Evolutionary conservation across 2,888 invertebrate genomes (phyloP).

Genomic region (Seira sanloemensis): DNA sequence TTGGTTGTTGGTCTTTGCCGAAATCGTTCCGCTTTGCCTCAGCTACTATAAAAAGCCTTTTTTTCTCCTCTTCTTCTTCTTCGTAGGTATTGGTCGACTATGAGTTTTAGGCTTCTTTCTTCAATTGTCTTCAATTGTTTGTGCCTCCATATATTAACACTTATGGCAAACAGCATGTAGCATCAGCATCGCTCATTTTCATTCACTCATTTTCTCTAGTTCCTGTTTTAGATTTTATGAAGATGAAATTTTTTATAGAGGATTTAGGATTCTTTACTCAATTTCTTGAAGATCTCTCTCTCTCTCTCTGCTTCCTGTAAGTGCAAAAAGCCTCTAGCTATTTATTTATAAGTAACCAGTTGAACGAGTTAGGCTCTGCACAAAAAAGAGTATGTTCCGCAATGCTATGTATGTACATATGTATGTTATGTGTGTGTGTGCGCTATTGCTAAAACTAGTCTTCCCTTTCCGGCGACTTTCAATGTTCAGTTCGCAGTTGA

Average conservation of each 20-base stretch:
- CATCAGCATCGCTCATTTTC: no score
- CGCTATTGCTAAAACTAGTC: slow-evolving; percentile 60
- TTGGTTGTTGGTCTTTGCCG: no score
- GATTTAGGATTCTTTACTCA: slow-evolving; percentile 60
- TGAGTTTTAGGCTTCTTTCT: no score
- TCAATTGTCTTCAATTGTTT: no score
- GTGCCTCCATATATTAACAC: no score
- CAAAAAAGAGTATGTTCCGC: no score
- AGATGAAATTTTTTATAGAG: slow-evolving; percentile 36
- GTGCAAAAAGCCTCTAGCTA: background rate
- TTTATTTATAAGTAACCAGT: slow-evolving; percentile 47
- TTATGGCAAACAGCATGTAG: no score
- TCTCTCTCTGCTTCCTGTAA: slow-evolving; percentile 21
- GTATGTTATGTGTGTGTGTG: slow-evolving; percentile 15
- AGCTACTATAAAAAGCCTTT: no score
- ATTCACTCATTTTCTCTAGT: slow-evolving; percentile 63
- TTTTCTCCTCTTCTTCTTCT: no score
- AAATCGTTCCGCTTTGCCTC: no score
- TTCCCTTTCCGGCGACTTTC: slow-evolving; percentile 64
- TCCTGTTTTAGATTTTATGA: slow-evolving; percentile 61
- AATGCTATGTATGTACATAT: no score
- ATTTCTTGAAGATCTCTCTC: slow-evolving; percentile 40
- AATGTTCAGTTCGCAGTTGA: slow-evolving; percentile 58
- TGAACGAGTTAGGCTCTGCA: slow-evolving; percentile 51
- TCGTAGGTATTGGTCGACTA: no score